These are phyloP conservation scores for Beroe ovata DNA, from an alignment of 37 sponge, comb jelly and placozoan genomes.

Conservation along the genomic window DNA sequence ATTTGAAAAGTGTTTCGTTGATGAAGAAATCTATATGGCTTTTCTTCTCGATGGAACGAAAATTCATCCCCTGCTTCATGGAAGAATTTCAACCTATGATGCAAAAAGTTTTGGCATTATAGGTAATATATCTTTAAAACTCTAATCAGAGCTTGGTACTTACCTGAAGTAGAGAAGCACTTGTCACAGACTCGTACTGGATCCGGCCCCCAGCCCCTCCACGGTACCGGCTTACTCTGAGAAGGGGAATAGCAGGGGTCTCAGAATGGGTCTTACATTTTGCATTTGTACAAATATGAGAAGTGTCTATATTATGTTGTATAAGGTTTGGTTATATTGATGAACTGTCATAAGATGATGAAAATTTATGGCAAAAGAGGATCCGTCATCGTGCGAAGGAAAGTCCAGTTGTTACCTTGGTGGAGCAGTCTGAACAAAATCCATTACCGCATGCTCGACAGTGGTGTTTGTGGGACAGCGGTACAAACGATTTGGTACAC, in stretches of 20 bases:
- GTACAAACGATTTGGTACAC: slow-evolving; percentile 75
- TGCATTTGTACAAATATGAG: too few species aligned
- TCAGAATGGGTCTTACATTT: too few species aligned
- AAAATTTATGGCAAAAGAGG: not conserved
- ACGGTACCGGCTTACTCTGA: slow-evolving; percentile 82
- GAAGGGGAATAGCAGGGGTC: too few species aligned
- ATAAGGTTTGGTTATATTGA: not conserved
- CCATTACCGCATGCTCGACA: slow-evolving; percentile 92
- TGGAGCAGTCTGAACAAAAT: slow-evolving; percentile 83
- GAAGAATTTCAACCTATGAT: too few species aligned
- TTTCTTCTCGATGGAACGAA: too few species aligned
- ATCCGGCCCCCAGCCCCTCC: slow-evolving; percentile 86
- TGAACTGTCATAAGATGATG: not conserved
- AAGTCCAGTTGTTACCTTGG: too few species aligned
- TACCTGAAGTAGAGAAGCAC: slow-evolving; percentile 71
- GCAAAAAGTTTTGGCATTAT: too few species aligned
- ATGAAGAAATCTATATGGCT: too few species aligned
- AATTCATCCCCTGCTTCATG: too few species aligned
- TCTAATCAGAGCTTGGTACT: too few species aligned
- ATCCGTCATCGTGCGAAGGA: not conserved
- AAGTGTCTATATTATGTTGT: not conserved
- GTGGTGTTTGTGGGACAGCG: slow-evolving; percentile 84
- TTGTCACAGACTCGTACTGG: slow-evolving; percentile 85
- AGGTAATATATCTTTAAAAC: too few species aligned
- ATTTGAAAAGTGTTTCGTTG: too few species aligned